Conservation (phyloP, 92 coral and sea anemone genomes). For the Parazoanthus swiftii region DNA sequence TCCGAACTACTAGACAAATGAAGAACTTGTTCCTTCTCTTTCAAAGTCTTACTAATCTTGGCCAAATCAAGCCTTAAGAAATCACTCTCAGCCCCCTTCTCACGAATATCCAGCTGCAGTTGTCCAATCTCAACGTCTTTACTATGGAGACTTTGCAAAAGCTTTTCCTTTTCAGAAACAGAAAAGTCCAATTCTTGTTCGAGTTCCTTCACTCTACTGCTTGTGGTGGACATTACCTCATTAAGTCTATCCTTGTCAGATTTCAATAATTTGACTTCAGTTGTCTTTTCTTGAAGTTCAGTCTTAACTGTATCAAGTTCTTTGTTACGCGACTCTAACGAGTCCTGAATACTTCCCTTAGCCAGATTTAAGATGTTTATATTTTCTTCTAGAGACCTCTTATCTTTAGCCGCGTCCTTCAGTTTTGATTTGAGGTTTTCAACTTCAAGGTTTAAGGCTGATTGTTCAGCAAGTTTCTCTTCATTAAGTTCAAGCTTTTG, state of each 20-base stretch:
- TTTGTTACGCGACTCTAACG: conserved; percentile 62
- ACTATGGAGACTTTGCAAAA: conserved; percentile 49
- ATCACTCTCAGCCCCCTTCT: conserved; percentile 84
- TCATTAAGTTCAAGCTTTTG: conserved; percentile 54
- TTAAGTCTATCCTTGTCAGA: conserved; percentile 68
- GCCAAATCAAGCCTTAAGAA: conserved; percentile 82
- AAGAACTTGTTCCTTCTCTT: conserved; percentile 79
- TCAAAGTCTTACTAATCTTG: conserved; percentile 63
- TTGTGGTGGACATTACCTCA: conserved; percentile 59
- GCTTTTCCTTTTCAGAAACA: conserved; percentile 63
- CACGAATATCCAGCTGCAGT: conserved; percentile 79
- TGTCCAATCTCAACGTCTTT: conserved; percentile 69
- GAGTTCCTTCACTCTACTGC: conserved; percentile 57
- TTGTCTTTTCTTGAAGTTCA: conserved; percentile 62
- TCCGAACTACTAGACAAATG: conserved; percentile 53
- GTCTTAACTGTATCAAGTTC: conserved; percentile 54
- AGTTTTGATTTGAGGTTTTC: conserved; percentile 60
- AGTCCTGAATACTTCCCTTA: conserved; percentile 58
- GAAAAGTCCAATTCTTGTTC: conserved; percentile 61
- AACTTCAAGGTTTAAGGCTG: conserved; percentile 64
- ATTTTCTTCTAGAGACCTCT: conserved; percentile 61
- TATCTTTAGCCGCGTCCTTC: conserved; percentile 51
- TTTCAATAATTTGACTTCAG: conserved; percentile 68
- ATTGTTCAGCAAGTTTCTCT: conserved; percentile 48
- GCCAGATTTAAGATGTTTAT: conserved; percentile 56